Percentiles rank a stretch among this genome's conserved stretches.
Evolutionary conservation across 2,888 invertebrate species (phyloP).

Genomic region (Euplagia quadripunctaria): DNA sequence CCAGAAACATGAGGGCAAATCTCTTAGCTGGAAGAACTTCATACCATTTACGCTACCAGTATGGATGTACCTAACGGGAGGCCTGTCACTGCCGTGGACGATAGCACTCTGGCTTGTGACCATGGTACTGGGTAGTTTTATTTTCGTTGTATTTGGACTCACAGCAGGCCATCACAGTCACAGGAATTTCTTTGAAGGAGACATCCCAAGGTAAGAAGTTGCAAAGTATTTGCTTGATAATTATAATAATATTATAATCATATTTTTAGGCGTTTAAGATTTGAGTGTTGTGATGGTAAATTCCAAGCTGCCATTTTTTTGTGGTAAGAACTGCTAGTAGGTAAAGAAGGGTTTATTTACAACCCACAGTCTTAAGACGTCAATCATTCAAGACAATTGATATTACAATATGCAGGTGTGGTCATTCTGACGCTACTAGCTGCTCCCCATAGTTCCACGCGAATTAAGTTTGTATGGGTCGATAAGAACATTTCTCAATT

Average conservation of each 20-base stretch:
- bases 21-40: slow-evolving; percentile 60
- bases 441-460: neutral
- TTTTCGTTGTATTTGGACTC: slow-evolving; percentile 89
- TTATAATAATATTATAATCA: no score
- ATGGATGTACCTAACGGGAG: slow-evolving; percentile 77
- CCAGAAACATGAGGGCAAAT: slow-evolving; percentile 64
- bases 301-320: neutral
- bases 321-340: neutral
- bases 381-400: no score
- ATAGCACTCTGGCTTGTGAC: slow-evolving; percentile 86
- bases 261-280: neutral
- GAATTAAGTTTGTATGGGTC: neutral
- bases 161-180: slow-evolving; percentile 95
- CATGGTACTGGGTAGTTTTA: slow-evolving; percentile 85
- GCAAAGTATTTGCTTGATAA: no score
- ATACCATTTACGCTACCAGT: slow-evolving; percentile 74
- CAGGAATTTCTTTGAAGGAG: slow-evolving; percentile 93
- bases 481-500: no score
- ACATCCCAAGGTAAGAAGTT: slow-evolving; percentile 87
- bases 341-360: neutral
- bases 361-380: neutral
- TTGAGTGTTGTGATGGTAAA: neutral
- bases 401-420: neutral
- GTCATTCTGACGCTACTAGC: neutral
- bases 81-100: slow-evolving; percentile 68